Evolutionary conservation across 2,797 vertebrate genomes (phyloP), one percentile per base, ranked within the genome.

Genomic region (Cichlasoma orientale): DNA sequence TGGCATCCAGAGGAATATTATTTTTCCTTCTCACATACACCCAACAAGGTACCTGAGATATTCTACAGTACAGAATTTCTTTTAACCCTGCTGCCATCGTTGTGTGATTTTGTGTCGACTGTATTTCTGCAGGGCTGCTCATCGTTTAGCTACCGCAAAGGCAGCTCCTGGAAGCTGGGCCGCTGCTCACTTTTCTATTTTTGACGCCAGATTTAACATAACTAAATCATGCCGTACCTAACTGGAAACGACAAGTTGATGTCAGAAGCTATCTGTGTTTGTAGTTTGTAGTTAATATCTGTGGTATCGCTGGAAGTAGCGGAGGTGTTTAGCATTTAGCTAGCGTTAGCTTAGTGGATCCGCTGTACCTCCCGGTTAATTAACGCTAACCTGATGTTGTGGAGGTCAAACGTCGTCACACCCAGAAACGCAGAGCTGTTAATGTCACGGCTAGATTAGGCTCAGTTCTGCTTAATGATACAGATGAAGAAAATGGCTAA

Each of bases 121-220:
- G 1, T 9, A 68, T 6, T 50, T 44, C 41, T 27, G n/a, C 14
- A 21, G 54, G 4, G 11, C 13, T n/a, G 7, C 18, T 54, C n/a
- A 7, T 55, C 55, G 29, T 54, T n/a, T 36, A 36, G 52, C 38
- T 53, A 58, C 53, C 41, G 18, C 58, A 29, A 58, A 56, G 72
- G 4, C 12, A 70, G 72, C 74, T 81, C 41, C 71, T 80, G 54
- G 18, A 63, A 87, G 75, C 71, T 85, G 90, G 93, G 91, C 91
- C 93, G 76, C 83, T 69, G 56, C 1, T 52, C 68, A 56, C 54
- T 68, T 31, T 72, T 38, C 54, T 77, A 23, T 16, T 27, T 27
- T 55, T 44, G 9, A 66, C 38, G 50, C 63, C 56, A 81, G 16
- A 79, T 77, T 79, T 41, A 56, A 52, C 14, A 23, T 7, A 8